Base-by-base conservation (phyloP, 2,113 vertebrate species). In the Psilopsiagon aymara region DNA sequence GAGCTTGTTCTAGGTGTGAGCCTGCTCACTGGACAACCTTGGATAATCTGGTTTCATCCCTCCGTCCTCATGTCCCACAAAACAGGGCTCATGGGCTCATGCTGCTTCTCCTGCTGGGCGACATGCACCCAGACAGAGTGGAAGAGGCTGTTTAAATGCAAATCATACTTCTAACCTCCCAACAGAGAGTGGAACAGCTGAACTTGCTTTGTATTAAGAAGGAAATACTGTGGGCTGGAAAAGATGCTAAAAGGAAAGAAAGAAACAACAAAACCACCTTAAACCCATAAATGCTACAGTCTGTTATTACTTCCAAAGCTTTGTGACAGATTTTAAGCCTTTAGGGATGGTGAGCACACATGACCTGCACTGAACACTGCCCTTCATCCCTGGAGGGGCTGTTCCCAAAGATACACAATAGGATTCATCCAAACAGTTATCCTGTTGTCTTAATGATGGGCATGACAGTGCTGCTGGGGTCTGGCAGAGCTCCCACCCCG, bases 321-420 rank as follows among this genome's bases (percentile, higher is more conserved):
- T 64, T 60, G 27, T 55, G 25, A 0, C 0, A 1, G 95, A 82
- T 96, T 91, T 78, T 20, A 94, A 75, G 43, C 66, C 69, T 64
- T 75, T 4, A 10, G 81, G 52, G 43, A 10, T 9, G 25, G 43
- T 1, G 33, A 41, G 55, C 14, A 17, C 52, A 5, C 39, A 3
- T 0, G 0, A 43, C 69, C 35, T 16, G 7, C 53, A 2, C 21
- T 0, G 0, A 88, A 5, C 0, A 0, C 51, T 35, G 57, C 66
- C 85, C 37, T 73, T 8, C 19, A 5, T 2, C 88, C 64, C 55
- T 17, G 69, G 59, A 52, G 63, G 35, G 63, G 29, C 29, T 19
- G 1, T 43, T 83, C 60, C 76, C 66, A 10, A 1, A 11, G 7
- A 0, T 0, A 1, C 15, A 6, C 7, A 6, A 16, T 6, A 41